Conservation (phyloP, 2,888 invertebrate species). For the Subacronicta megacephala region DNA sequence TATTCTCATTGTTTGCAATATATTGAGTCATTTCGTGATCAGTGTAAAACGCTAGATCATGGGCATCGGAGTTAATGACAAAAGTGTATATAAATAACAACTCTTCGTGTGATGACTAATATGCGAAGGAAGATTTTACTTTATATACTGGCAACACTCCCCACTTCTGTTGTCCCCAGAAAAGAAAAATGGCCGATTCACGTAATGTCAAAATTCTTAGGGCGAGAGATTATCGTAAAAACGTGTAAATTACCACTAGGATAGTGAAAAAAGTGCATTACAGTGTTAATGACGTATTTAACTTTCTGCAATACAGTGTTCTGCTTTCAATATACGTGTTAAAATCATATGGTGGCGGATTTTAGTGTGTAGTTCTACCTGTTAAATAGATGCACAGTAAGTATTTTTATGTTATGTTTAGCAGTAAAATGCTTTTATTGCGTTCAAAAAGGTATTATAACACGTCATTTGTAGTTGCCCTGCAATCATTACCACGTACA, state of each 20-base stretch:
- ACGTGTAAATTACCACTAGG: slow-evolving; percentile 75
- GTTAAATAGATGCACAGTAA: slow-evolving; percentile 82
- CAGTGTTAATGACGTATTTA: slow-evolving; percentile 69
- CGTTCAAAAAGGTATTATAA: slow-evolving; percentile 21
- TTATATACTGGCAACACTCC: slow-evolving; percentile 71
- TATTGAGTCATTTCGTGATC: slow-evolving; percentile 36
- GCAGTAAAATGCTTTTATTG: slow-evolving; percentile 20
- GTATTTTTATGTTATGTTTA: slow-evolving; percentile 67
- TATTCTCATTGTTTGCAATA: slow-evolving; percentile 7
- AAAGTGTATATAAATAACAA: slow-evolving; percentile 41
- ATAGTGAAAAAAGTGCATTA: slow-evolving; percentile 57
- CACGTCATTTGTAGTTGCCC: slow-evolving; percentile 14
- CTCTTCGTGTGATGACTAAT: slow-evolving; percentile 48
- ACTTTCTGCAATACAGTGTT: slow-evolving; percentile 62
- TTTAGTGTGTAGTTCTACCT: slow-evolving; percentile 63
- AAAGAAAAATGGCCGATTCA: slow-evolving; percentile 85
- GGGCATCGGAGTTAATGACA: slow-evolving; percentile 40
- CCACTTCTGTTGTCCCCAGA: slow-evolving; percentile 75
- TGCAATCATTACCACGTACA: slow-evolving; percentile 3
- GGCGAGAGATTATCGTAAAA: slow-evolving; percentile 74
- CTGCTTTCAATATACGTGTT: slow-evolving; percentile 51
- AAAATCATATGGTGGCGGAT: slow-evolving; percentile 65
- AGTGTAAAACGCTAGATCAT: slow-evolving; percentile 24
- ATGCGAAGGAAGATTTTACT: slow-evolving; percentile 32
- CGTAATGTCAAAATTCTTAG: slow-evolving; percentile 82